Base-by-base conservation (phyloP, 2,888 invertebrate genomes). In the Zelleria hepariella region DNA sequence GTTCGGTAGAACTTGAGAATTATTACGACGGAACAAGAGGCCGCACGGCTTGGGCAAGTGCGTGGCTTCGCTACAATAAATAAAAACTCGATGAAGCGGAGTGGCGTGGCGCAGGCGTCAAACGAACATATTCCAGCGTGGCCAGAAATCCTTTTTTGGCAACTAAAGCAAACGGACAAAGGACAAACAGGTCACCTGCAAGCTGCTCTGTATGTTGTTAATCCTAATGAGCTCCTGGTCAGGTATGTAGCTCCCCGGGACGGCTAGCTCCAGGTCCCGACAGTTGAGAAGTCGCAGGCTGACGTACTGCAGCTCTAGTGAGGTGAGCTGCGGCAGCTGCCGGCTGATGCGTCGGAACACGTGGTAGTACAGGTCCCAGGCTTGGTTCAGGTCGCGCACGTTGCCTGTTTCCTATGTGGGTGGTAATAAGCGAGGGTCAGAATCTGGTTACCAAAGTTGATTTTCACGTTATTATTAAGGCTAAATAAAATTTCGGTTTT, bases 361-460 rank as follows among this genome's bases (percentile, higher is more conserved):
- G 78, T 98, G 97, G 86, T 99, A 99, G 86, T 99, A 99, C 47
- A 98, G 91, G 78, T 99, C 99, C 99, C 99, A 99, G 2, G 99
- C 99, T 77, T 98, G 98, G 77, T 98, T 98, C 65, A 99, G 83
- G 73, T 99, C 99, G 66, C 97, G 93, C 5, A 95, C 93, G 67
- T 95, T 94, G 0, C 94, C 93, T 0, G 97, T 95, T 24, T 93
- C 91, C 91, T 94, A 61, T 49, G 8, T 21, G 21, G n/a, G 5
- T 18, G 25, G 15, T 1, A 20, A 21, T 53, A 5, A 15, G 25
- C 24, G 25, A 10, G 32, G 32, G 15, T 15, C 3, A 15, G 15
- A 42, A 15, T 5, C 4, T n/a, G n/a, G n/a, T n/a, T n/a, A n/a
- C n/a, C n/a, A n/a, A n/a, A n/a, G n/a, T n/a, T n/a, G n/a, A n/a